A percentile compares a stretch with the other conserved stretches of the same genome.
These are phyloP conservation scores for Bombycilla garrulus DNA, from an alignment of 2,113 vertebrate genomes.

Conservation along the genomic window DNA sequence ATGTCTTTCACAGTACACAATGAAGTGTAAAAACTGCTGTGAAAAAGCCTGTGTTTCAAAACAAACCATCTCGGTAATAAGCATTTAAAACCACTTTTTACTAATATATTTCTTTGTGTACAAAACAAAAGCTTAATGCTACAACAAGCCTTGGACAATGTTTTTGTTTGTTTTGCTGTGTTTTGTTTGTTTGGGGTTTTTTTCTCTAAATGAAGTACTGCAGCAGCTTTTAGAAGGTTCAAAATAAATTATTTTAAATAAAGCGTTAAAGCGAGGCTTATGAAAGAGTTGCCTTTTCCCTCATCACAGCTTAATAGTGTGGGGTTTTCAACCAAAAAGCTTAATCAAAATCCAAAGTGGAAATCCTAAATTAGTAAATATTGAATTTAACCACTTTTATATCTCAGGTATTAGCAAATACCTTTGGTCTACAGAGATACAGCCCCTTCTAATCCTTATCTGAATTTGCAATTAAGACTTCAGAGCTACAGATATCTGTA, in stretches of 20 bases:
- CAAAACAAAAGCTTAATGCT: conserved; percentile 78
- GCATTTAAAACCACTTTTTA: conserved; percentile 82
- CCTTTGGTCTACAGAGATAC: conserved; percentile 77
- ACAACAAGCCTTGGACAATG: conserved; percentile 48
- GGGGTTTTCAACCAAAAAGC: conserved; percentile 62
- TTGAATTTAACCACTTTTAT: conserved; percentile 69
- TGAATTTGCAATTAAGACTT: conserved; percentile 84
- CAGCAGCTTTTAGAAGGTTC: conserved; percentile 44
- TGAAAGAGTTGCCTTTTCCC: conserved; percentile 21
- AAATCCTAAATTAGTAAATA: conserved; percentile 75
- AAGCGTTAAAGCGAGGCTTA: conserved; percentile 6
- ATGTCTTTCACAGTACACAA: conserved; percentile 78
- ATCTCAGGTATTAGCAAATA: conserved; percentile 79
- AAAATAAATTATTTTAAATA: conserved; percentile 51
- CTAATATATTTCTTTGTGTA: conserved; percentile 82
- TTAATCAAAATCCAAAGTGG: conserved; percentile 70
- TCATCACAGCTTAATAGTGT: conserved; percentile 10
- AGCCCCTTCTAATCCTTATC: conserved; percentile 80
- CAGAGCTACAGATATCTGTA: conserved; percentile 76
- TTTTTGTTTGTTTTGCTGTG: not conserved
- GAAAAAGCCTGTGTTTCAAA: conserved; percentile 80
- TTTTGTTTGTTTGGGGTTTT: not conserved
- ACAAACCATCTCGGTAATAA: conserved; percentile 81
- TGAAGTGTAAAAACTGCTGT: conserved; percentile 81
- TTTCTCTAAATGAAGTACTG: not conserved